Percentiles rank a stretch among this genome's conserved stretches.
phyloP scores from a whole-genome alignment of 2,113 vertebrate genomes.

The Oncorhynchus clarkii region DNA sequence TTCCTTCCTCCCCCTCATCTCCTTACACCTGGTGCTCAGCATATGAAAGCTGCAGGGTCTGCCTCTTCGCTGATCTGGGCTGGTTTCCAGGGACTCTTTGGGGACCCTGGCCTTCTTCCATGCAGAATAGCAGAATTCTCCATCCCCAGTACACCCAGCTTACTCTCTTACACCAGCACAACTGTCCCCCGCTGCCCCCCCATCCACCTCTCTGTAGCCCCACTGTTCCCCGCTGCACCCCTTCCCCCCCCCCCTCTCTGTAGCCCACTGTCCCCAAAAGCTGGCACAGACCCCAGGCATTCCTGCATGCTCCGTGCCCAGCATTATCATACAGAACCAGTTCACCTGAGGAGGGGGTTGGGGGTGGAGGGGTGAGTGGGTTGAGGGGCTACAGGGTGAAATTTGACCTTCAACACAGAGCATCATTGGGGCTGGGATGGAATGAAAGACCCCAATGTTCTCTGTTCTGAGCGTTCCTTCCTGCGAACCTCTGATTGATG shows the following conservation, averaged over 20 bases:
- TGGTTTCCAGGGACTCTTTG: conserved; percentile 49
- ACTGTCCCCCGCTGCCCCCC: too few relatives aligned
- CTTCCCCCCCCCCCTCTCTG: neutral
- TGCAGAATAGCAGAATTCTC: neutral
- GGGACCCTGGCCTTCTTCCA: conserved; percentile 18
- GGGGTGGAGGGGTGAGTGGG: too few relatives aligned
- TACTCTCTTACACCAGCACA: neutral
- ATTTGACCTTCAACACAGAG: too few relatives aligned
- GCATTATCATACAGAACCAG: too few relatives aligned
- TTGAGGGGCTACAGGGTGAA: too few relatives aligned
- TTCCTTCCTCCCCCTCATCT: too few relatives aligned
- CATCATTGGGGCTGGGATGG: too few relatives aligned
- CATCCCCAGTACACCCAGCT: neutral
- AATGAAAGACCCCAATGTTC: neutral
- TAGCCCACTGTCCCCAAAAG: neutral
- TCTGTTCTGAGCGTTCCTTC: neutral
- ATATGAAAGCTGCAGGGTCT: too few relatives aligned
- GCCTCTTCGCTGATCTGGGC: conserved; percentile 47
- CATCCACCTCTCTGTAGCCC: neutral
- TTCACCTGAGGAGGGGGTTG: too few relatives aligned
- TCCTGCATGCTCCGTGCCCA: too few relatives aligned
- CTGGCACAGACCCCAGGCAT: too few relatives aligned
- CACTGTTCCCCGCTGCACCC: neutral
- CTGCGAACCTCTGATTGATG: neutral
- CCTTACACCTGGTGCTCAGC: too few relatives aligned